Conservation (phyloP, 2,797 vertebrate genomes). For the Moxostoma hubbsi region DNA sequence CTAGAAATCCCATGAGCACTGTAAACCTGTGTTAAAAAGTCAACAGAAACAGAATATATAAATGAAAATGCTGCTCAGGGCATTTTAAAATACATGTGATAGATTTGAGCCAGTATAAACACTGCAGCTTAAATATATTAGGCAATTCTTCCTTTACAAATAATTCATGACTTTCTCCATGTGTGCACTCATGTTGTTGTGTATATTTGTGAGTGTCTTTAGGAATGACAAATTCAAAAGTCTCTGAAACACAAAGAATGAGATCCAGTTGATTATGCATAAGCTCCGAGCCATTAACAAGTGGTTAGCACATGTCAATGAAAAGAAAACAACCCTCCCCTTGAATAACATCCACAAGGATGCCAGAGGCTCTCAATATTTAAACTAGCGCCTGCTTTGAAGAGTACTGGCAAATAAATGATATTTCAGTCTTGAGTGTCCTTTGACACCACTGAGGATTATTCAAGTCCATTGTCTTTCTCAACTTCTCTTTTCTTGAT, state of each 20-base stretch:
- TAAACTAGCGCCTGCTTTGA: not conserved
- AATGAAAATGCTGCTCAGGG: not conserved
- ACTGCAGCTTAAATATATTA: not conserved
- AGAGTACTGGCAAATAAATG: not conserved
- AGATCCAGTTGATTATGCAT: conserved; percentile 10
- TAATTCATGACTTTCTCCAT: not conserved
- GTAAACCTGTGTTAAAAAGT: too few relatives aligned
- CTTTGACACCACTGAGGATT: not conserved
- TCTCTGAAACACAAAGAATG: not conserved
- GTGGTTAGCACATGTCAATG: not conserved
- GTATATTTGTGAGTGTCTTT: not conserved
- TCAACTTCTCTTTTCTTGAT: conserved; percentile 10
- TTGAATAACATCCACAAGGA: conserved; percentile 7
- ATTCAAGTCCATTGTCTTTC: conserved; percentile 34
- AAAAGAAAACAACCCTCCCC: conserved; percentile 13
- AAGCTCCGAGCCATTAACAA: conserved; percentile 6
- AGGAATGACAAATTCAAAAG: conserved; percentile 3
- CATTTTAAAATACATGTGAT: not conserved
- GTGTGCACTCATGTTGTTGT: not conserved
- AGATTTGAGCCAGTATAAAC: conserved; percentile 10
- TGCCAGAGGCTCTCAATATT: conserved; percentile 4
- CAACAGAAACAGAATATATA: not conserved
- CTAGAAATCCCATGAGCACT: too few relatives aligned
- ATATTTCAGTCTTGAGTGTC: conserved; percentile 42
- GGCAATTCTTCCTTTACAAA: not conserved